These are phyloP conservation scores for Pollenia labialis DNA, from an alignment of 2,888 invertebrate species.

Conservation along the genomic window DNA sequence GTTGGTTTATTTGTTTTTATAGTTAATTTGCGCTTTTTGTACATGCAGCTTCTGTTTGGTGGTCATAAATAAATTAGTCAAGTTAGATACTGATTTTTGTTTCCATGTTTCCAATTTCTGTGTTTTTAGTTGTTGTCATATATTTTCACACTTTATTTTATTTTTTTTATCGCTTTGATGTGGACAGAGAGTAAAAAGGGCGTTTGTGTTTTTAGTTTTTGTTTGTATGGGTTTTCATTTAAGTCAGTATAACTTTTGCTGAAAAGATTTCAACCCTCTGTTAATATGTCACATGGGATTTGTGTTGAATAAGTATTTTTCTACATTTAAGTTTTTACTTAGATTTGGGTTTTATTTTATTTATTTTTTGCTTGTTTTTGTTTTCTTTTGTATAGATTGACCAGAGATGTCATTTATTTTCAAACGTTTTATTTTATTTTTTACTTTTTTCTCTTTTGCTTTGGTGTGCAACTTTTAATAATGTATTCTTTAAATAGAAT, in stretches of 20 bases:
- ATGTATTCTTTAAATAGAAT: not conserved
- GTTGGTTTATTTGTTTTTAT: slow-evolving; percentile 69
- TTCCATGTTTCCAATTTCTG: not conserved
- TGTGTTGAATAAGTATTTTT: slow-evolving; percentile 69
- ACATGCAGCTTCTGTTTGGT: slow-evolving; percentile 57
- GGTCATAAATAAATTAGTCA: slow-evolving; percentile 74
- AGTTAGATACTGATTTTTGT: slow-evolving; percentile 70
- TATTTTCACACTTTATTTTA: slow-evolving; percentile 31
- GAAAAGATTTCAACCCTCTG: slow-evolving; percentile 59
- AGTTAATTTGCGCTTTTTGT: slow-evolving; percentile 74
- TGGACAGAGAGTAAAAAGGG: slow-evolving; percentile 13
- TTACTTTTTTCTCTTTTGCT: slow-evolving; percentile 25
- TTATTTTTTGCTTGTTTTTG: not conserved
- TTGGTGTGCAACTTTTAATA: slow-evolving; percentile 46
- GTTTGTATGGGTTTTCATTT: slow-evolving; percentile 48
- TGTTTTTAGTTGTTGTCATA: slow-evolving; percentile 44
- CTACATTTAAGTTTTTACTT: slow-evolving; percentile 63
- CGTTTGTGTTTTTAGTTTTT: slow-evolving; percentile 28
- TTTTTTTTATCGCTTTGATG: slow-evolving; percentile 18
- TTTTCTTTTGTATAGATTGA: not conserved
- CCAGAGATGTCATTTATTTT: slow-evolving; percentile 54
- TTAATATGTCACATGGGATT: slow-evolving; percentile 69
- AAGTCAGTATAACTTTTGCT: slow-evolving; percentile 47
- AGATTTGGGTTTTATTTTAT: slow-evolving; percentile 48
- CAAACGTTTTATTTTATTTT: slow-evolving; percentile 28